Conservation (phyloP, 1,140 invertebrate species). For the Leucophenga varia region DNA sequence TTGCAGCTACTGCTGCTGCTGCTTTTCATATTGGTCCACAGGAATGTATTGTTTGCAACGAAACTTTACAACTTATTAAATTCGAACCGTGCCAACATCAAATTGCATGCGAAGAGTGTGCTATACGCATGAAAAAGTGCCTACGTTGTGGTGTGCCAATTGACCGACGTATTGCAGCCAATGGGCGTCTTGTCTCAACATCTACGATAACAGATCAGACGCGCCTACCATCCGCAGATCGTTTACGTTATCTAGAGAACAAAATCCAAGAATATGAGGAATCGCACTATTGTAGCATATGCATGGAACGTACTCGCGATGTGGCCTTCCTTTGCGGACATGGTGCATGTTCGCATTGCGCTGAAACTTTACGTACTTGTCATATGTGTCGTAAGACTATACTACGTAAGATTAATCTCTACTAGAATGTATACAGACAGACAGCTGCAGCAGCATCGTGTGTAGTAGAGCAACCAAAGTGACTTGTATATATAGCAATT, state of each 20-base stretch:
- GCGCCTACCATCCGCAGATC: constrained; percentile 62
- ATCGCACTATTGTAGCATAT: constrained; percentile 75
- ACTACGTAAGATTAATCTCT: constrained; percentile 84
- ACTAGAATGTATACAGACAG: constrained; percentile 54
- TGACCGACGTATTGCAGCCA: constrained; percentile 57
- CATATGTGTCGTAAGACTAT: constrained; percentile 92
- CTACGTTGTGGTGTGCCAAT: constrained; percentile 68
- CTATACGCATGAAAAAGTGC: constrained; percentile 79
- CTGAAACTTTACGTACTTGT: constrained; percentile 78
- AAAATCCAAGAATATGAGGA: constrained; percentile 89
- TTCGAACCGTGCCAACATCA: constrained; percentile 74
- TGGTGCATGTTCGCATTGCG: constrained; percentile 80
- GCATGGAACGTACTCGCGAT: constrained; percentile 76
- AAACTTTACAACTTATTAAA: constrained; percentile 64
- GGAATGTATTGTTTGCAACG: constrained; percentile 75
- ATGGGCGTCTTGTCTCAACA: constrained; percentile 29
- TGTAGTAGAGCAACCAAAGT: constrained; percentile 47
- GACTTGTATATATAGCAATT: constrained; percentile 39
- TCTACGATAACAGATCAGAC: constrained; percentile 44
- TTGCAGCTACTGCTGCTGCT: constrained; percentile 9
- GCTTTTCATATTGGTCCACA: constrained; percentile 45
- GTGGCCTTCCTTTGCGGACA: constrained; percentile 90
- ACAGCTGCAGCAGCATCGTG: constrained; percentile 13
- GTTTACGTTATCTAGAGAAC: constrained; percentile 76
- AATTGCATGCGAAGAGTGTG: constrained; percentile 76